Conservation (phyloP, 2,888 invertebrate genomes). For the Coenonympha glycerion region DNA sequence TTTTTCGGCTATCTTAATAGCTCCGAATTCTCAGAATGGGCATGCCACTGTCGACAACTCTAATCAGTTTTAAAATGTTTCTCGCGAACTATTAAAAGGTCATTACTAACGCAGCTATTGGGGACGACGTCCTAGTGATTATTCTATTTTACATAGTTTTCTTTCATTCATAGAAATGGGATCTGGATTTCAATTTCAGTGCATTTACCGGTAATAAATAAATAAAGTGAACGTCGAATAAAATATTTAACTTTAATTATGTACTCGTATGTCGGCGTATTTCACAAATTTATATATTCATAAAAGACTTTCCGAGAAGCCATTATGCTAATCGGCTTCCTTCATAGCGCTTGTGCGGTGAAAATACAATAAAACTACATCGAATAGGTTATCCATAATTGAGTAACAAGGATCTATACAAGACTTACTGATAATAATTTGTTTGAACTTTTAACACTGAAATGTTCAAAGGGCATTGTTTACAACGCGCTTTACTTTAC, state of each 20-base stretch:
- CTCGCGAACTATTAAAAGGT: constrained; percentile 21
- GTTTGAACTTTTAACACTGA: background rate
- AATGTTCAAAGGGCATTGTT: background rate
- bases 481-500: background rate
- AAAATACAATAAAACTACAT: background rate
- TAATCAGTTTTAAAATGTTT: constrained; percentile 27
- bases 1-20: constrained; percentile 43
- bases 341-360: background rate
- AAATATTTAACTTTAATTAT: too few species aligned
- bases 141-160: too few species aligned
- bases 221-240: too few species aligned
- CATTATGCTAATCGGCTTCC: too few species aligned
- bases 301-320: too few species aligned
- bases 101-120: constrained; percentile 14
- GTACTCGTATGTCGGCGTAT: too few species aligned
- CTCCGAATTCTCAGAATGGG: constrained; percentile 46
- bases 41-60: constrained; percentile 36
- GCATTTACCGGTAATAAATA: too few species aligned
- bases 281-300: too few species aligned
- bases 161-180: too few species aligned
- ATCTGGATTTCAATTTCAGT: too few species aligned
- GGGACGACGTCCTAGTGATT: background rate
- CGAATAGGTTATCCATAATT: background rate
- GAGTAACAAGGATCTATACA: background rate
- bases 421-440: background rate